Conservation (phyloP, 2,797 vertebrate species). For the Tympanoctomys barrerae region DNA sequence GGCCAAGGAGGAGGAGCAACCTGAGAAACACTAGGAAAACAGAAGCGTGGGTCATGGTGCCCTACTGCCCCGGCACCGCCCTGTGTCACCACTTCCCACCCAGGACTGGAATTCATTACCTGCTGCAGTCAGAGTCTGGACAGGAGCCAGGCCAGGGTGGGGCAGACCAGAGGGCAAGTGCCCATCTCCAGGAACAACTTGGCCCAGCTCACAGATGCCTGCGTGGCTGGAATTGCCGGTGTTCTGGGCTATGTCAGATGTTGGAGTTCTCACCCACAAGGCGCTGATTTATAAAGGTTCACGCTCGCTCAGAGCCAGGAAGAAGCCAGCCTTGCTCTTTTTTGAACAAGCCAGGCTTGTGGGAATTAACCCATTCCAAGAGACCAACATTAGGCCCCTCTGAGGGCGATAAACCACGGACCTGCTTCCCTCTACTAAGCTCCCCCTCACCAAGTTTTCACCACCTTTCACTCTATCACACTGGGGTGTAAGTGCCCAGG, state of each 20-base stretch:
- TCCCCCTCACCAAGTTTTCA: background rate
- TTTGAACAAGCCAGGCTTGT: background rate
- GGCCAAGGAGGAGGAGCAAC: background rate
- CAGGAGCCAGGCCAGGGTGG: background rate
- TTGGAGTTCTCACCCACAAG: background rate
- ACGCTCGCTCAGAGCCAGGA: background rate
- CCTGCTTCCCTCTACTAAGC: background rate
- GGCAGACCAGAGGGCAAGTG: too few relatives aligned
- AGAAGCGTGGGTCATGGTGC: background rate
- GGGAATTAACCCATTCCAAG: too few relatives aligned
- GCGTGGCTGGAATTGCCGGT: background rate
- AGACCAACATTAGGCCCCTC: background rate
- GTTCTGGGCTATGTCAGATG: background rate
- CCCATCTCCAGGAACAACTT: fast-evolving
- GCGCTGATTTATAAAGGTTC: background rate
- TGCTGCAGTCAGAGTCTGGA: background rate
- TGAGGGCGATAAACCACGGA: too few relatives aligned
- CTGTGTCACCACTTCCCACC: background rate
- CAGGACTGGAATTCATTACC: background rate
- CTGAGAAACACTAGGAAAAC: background rate
- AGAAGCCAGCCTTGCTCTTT: background rate
- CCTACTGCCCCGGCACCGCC: fast-evolving
- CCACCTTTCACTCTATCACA: background rate
- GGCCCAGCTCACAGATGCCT: background rate
- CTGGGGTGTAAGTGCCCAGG: background rate